Evolutionary conservation across 2,888 invertebrate genomes (phyloP).

Genomic region (Folsomia manolachei): DNA sequence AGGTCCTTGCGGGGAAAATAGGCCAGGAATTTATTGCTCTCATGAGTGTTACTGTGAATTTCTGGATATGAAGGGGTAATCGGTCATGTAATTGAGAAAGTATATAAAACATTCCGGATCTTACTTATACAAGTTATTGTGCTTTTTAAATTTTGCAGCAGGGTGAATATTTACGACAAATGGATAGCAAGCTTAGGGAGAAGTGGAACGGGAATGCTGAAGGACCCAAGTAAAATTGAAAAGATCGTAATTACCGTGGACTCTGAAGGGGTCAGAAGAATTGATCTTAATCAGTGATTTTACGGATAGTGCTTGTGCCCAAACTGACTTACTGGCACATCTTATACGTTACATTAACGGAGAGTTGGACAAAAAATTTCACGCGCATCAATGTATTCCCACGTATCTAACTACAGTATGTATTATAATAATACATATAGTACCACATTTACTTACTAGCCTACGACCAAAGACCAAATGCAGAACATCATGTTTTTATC

Average conservation of each 20-base stretch:
- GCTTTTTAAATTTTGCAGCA: not conserved
- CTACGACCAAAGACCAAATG: too few species aligned
- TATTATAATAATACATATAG: too few species aligned
- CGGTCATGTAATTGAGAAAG: not conserved
- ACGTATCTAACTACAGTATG: too few species aligned
- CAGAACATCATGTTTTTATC: too few species aligned
- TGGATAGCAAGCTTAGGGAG: slow-evolving; percentile 12
- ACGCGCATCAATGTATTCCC: too few species aligned
- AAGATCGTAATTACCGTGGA: slow-evolving; percentile 14
- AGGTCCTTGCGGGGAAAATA: not conserved
- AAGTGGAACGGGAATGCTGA: slow-evolving; percentile 27
- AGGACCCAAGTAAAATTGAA: slow-evolving; percentile 12
- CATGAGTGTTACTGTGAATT: slow-evolving; percentile 12
- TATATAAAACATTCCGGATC: too few species aligned
- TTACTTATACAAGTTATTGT: not conserved
- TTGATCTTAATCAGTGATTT: too few species aligned
- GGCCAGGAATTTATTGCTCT: slow-evolving; percentile 15
- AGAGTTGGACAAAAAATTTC: too few species aligned
- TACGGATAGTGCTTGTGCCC: too few species aligned
- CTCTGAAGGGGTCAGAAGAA: slow-evolving; percentile 11
- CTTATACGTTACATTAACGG: too few species aligned
- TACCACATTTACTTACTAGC: too few species aligned
- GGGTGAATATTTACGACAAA: slow-evolving; percentile 8
- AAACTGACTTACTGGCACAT: too few species aligned
- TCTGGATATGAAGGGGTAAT: not conserved